Evolutionary conservation across 2,888 invertebrate genomes (phyloP).

Genomic region (Andrena fulva): DNA sequence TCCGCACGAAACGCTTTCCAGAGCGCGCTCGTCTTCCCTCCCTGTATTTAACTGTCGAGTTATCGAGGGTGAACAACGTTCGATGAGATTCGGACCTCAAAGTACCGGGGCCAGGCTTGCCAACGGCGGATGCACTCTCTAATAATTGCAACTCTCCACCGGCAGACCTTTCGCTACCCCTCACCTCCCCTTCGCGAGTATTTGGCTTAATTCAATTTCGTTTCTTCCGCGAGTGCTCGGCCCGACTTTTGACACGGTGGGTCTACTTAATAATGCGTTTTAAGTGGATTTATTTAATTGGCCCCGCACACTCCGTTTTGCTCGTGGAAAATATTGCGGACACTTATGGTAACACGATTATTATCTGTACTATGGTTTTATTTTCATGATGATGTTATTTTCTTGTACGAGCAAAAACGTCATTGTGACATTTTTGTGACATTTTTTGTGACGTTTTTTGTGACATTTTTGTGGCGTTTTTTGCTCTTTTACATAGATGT

Average conservation of each 20-base stretch:
- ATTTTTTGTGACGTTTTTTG: no score
- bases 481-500: no score
- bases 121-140: slow-evolving; percentile 61
- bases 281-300: slow-evolving; percentile 36
- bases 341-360: not conserved
- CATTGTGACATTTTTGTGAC: no score
- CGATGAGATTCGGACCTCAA: slow-evolving; percentile 64
- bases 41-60: slow-evolving; percentile 70
- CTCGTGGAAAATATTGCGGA: not conserved
- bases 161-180: not conserved
- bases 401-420: no score
- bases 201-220: slow-evolving; percentile 53
- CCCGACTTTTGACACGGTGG: slow-evolving; percentile 26
- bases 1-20: slow-evolving; percentile 66
- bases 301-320: not conserved
- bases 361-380: not conserved
- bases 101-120: slow-evolving; percentile 52
- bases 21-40: slow-evolving; percentile 53
- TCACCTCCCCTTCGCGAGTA: slow-evolving; percentile 4
- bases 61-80: slow-evolving; percentile 69
- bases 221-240: slow-evolving; percentile 6
- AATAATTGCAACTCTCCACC: slow-evolving; percentile 55
- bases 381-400: not conserved
- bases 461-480: no score
- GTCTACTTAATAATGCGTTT: slow-evolving; percentile 38